Evolutionary conservation across 2,113 vertebrate species (phyloP), one percentile per base, ranked within the genome.

Genomic region (Sinocyclocheilus anophthalmus): DNA sequence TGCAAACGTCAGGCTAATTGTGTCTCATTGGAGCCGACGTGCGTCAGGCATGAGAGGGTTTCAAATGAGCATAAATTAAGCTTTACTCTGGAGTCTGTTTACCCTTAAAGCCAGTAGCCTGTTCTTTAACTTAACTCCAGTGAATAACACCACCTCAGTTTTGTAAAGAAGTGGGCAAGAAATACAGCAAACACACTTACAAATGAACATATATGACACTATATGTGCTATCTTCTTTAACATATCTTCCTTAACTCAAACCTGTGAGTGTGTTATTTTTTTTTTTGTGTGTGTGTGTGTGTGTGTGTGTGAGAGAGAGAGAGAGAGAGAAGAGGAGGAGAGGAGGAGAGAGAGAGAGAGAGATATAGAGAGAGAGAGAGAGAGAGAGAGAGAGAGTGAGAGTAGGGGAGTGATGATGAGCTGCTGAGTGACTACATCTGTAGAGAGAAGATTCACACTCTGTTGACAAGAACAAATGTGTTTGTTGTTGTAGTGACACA

Each of bases 71-170:
- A 12, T 37, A 73, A 70, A 79, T 81, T 12, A 73, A 59, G 65
- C 30, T 26, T 76, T 79, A 76, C 82, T 75, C 78, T 65, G 78
- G 59, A 81, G n/a, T 85, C 61, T 61, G 18, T 37, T 85, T 85
- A 82, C 45, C 12, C 33, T 53, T 76, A 59, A 53, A 69, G 57
- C 67, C 75, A 81, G 48, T 4, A 13, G 12, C 18, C 70, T 59
- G 76, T 76, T 65, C 73, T 77, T 85, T 85, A 85, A 88, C 65
- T 88, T 83, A 85, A 61, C 79, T 72, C 37, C 9, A 67, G 13
- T 37, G 26, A 75, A 50, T 33, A 30, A 75, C 53, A 61, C 3
- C 57, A 50, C 10, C 55, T 30, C 57, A 4, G 7, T 33, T 5
- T 5, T 26, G 6, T 61, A 45, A 76, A 61, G 33, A 30, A 53